Percentiles rank a stretch among this genome's conserved stretches.
Evolutionary conservation across 2,888 invertebrate species (phyloP).

Genomic region (Sarcophaga caerulescens): DNA sequence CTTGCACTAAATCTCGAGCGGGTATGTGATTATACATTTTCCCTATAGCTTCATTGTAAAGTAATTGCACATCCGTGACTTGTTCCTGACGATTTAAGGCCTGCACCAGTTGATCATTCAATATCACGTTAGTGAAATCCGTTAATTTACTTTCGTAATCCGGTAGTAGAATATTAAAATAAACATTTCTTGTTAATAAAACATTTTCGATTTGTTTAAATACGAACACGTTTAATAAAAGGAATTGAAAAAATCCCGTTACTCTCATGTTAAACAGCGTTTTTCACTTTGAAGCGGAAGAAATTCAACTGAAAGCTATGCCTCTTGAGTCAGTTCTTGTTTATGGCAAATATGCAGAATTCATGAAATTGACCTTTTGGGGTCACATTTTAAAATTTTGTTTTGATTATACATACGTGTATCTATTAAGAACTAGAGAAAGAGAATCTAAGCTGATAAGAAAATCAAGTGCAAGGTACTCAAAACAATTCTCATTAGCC

Average conservation of each 20-base stretch:
- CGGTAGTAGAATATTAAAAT: constrained; percentile 7
- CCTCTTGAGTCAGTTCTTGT: neutral
- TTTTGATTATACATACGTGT: neutral
- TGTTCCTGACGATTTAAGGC: constrained; percentile 11
- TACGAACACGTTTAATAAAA: neutral
- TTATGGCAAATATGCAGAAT: neutral
- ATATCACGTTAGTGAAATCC: constrained; percentile 20
- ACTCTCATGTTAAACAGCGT: neutral
- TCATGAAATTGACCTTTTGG: neutral
- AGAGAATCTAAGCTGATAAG: no score
- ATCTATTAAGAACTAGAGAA: no score
- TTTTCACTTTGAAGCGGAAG: no score
- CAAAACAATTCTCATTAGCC: no score
- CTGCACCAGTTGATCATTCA: constrained; percentile 32
- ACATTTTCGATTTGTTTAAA: constrained; percentile 30
- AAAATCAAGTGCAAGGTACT: no score
- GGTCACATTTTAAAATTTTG: neutral
- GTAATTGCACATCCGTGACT: constrained; percentile 3
- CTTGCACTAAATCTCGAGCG: constrained; percentile 12
- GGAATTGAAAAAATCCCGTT: constrained; percentile 3
- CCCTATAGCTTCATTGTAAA: constrained; percentile 27
- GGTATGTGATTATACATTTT: constrained; percentile 28
- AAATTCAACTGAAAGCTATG: neutral
- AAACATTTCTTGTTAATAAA: neutral
- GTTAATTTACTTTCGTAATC: constrained; percentile 17